Conservation (phyloP, 37 sponge, comb jelly and placozoan genomes). For the Aphrocallistes beatrix region DNA sequence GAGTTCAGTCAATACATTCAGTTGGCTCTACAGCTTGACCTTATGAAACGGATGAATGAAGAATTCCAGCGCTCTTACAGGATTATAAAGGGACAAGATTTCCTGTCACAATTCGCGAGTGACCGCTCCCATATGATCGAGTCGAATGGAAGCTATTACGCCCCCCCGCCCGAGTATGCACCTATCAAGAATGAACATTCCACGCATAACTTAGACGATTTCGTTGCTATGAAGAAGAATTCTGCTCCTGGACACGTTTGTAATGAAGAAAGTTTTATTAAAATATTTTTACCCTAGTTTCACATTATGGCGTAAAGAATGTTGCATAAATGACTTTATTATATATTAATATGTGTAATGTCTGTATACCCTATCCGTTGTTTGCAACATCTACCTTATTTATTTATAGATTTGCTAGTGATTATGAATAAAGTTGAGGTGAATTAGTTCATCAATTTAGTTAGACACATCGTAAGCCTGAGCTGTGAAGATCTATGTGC, state of each 20-base stretch:
- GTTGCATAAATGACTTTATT: too few relatives aligned
- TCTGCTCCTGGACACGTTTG: neutral
- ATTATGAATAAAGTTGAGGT: too few relatives aligned
- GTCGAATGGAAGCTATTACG: neutral
- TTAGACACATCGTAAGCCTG: too few relatives aligned
- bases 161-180: neutral
- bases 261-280: neutral
- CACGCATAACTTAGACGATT: neutral
- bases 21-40: neutral
- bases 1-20: neutral
- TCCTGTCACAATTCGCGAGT: neutral
- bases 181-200: neutral
- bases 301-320: too few relatives aligned
- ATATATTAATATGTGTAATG: too few relatives aligned
- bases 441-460: too few relatives aligned
- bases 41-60: neutral
- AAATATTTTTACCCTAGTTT: neutral
- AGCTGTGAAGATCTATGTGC: too few relatives aligned
- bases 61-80: neutral
- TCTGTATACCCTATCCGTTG: too few relatives aligned
- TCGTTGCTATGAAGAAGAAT: conserved; percentile 19
- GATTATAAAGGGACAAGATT: neutral
- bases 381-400: too few relatives aligned
- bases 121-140: neutral
- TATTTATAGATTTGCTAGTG: too few relatives aligned